A percentile compares a stretch with the other conserved stretches of the same genome.
Evolutionary conservation across 2,113 vertebrate species (phyloP).

Genomic region (Carassius auratus): DNA sequence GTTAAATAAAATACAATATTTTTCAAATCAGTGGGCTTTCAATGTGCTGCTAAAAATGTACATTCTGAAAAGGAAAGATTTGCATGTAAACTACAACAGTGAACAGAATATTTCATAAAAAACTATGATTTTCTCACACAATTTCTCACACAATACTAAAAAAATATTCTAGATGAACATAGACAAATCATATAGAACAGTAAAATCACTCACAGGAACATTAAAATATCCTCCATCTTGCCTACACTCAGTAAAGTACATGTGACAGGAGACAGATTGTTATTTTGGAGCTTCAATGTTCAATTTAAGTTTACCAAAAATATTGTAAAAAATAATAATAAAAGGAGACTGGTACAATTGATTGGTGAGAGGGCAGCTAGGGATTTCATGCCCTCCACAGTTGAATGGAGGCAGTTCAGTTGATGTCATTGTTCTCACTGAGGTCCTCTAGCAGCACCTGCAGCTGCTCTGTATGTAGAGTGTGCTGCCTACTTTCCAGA

Average conservation of each 20-base stretch:
- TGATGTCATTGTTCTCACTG: neutral
- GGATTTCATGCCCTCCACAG: neutral
- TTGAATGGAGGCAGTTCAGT: neutral
- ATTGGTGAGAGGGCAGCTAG: neutral
- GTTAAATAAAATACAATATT: too few species aligned
- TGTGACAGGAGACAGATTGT: neutral
- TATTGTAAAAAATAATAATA: slow-evolving; percentile 13
- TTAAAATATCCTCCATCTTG: neutral
- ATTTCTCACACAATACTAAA: too few species aligned
- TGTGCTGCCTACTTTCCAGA: neutral
- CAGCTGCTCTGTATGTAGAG: slow-evolving; percentile 37
- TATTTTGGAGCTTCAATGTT: neutral
- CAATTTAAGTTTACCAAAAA: slow-evolving; percentile 1
- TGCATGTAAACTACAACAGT: too few species aligned
- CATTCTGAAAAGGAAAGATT: too few species aligned
- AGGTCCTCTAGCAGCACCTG: slow-evolving; percentile 48
- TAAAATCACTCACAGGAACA: too few species aligned
- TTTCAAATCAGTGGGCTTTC: too few species aligned
- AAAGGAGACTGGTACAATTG: neutral
- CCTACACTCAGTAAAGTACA: neutral
- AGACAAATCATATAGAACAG: too few species aligned
- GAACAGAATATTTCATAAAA: too few species aligned
- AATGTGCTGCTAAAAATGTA: too few species aligned
- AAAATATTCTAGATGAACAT: too few species aligned
- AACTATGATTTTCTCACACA: too few species aligned